Evolutionary conservation across 2,113 vertebrate species (phyloP), one percentile per base, ranked within the genome.

Genomic region (Callocephalon fimbriatum): DNA sequence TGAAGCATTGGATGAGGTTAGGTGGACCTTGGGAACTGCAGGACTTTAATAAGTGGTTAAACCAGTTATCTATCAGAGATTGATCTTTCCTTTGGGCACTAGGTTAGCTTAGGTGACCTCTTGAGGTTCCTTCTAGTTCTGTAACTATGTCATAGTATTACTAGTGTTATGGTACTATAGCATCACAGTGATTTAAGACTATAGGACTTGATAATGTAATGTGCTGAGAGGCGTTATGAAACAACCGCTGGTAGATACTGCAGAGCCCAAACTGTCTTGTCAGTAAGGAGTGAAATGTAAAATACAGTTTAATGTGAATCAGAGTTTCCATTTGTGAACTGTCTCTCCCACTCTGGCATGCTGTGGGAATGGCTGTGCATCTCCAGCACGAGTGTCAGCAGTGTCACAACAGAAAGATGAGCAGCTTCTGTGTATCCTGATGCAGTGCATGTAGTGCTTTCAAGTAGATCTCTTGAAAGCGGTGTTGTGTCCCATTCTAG

Each of bases 341-440:
- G 10, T 74, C 37, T 80, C 22, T 83, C 83, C 44, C 5, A 4
- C 20, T 61, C 50, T 18, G 38, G 37, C 9, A 1, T 23, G 25
- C 25, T 1, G 0, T 3, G 7, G 54, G 65, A 48, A 19, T 20
- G 14, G 21, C 31, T 48, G 25, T 31, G 16, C 21, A 44, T 66
- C 45, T 62, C 63, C 2, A 1, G 63, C 45, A 32, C 0, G 0
- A 29, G 16, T 15, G 76, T 59, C 78, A 35, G 21, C 40, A 73
- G 15, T 5, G 4, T 38, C 3, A 0, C 4, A 23, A 47, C 50
- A 44, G 53, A 76, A 40, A 22, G 21, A 25, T 37, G 27, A 84
- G 16, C 70, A 92, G 65, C 37, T 87, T 87, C 48, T 2, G 1
- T 26, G 4, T 42, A 32, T 63, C 22, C 35, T 65, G 32, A 35